Conservation (phyloP, 2,797 vertebrate species). For the Brotula barbata region DNA sequence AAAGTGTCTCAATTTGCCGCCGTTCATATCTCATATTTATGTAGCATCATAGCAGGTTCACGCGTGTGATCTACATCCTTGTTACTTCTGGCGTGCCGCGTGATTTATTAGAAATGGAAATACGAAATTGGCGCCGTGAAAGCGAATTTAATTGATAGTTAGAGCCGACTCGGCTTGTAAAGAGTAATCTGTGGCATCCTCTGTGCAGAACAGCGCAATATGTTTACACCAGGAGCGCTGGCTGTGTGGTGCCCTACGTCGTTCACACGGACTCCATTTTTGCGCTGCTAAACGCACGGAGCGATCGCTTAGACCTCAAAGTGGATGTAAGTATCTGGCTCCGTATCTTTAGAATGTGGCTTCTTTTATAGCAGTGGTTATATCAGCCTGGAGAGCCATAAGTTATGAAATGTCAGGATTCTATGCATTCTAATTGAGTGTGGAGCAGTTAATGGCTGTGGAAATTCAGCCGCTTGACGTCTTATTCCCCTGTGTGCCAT, state of each 20-base stretch:
- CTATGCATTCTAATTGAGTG: slow-evolving; percentile 88
- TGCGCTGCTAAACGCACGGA: slow-evolving; percentile 62
- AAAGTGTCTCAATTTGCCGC: slow-evolving; percentile 90
- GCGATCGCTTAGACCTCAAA: slow-evolving; percentile 74
- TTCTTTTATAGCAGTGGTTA: slow-evolving; percentile 77
- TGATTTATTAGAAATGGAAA: slow-evolving; percentile 93
- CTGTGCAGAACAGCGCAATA: slow-evolving; percentile 42
- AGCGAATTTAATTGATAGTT: slow-evolving; percentile 88
- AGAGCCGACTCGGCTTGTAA: slow-evolving; percentile 78
- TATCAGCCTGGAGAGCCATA: slow-evolving; percentile 81
- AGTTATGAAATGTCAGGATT: slow-evolving; percentile 84
- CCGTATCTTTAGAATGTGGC: slow-evolving; percentile 68
- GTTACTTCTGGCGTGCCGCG: slow-evolving; percentile 85
- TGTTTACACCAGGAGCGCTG: slow-evolving; percentile 53
- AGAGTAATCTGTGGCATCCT: slow-evolving; percentile 70
- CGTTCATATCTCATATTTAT: slow-evolving; percentile 93
- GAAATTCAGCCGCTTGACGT: slow-evolving; percentile 83
- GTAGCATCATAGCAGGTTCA: slow-evolving; percentile 82
- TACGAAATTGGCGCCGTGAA: slow-evolving; percentile 82
- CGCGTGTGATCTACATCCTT: slow-evolving; percentile 83
- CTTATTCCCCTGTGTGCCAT: slow-evolving; percentile 79
- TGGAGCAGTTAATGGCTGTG: slow-evolving; percentile 83
- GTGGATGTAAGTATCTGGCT: slow-evolving; percentile 72
- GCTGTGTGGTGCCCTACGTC: slow-evolving; percentile 53
- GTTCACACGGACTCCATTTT: slow-evolving; percentile 71